Conservation (phyloP, 1,140 invertebrate genomes). For the Drosophila willistoni region DNA sequence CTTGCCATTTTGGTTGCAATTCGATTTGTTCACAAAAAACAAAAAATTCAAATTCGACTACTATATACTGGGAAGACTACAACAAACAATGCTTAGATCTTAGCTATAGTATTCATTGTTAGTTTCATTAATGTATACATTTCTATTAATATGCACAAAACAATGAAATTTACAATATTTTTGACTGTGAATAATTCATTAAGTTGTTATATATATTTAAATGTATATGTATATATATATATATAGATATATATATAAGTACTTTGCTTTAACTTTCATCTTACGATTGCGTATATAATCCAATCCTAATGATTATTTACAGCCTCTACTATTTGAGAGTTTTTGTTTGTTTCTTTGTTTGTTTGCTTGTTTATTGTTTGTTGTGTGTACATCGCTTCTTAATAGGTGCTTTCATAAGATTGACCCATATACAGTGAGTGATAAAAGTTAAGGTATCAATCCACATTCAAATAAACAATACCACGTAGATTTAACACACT, state of each 20-base stretch:
- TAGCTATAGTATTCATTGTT: conserved; percentile 3
- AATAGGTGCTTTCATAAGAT: not conserved
- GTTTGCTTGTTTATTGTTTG: conserved; percentile 5
- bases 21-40: not conserved
- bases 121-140: conserved; percentile 5
- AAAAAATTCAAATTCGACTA: not conserved
- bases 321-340: conserved; percentile 9
- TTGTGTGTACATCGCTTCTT: conserved; percentile 4
- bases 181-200: conserved; percentile 8
- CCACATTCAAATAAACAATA: not conserved
- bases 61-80: not conserved
- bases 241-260: conserved; percentile 2
- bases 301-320: conserved; percentile 9
- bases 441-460: not conserved
- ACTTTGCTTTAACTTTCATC: not conserved
- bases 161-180: conserved; percentile 13
- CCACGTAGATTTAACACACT: not conserved
- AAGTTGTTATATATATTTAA: not conserved
- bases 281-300: conserved; percentile 1
- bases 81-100: conserved; percentile 11
- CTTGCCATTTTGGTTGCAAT: not conserved
- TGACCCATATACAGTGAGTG: conserved; percentile 7
- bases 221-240: not conserved
- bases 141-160: conserved; percentile 3
- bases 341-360: not conserved